Conservation (phyloP, 2,888 invertebrate species). For the Cheiracanthium punctorium region DNA sequence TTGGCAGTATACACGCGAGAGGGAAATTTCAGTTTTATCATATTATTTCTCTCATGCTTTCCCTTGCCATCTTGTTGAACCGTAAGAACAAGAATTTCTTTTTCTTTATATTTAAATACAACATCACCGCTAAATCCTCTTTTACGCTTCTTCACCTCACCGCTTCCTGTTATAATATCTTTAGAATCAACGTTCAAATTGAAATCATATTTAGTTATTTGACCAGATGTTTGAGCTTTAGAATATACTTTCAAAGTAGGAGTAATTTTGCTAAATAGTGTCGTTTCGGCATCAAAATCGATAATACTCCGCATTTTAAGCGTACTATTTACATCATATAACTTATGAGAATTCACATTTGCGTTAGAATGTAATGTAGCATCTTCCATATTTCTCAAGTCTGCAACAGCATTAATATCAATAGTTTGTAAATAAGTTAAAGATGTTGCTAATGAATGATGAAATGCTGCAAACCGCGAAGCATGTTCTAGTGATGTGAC, state of each 20-base stretch:
- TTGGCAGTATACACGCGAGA: conserved; percentile 17
- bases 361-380: conserved; percentile 47
- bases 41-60: conserved; percentile 46
- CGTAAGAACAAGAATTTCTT: conserved; percentile 36
- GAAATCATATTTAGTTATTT: conserved; percentile 34
- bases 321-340: conserved; percentile 48
- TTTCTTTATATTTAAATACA: conserved; percentile 50
- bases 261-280: conserved; percentile 40
- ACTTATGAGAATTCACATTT: conserved; percentile 50
- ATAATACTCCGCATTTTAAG: conserved; percentile 33
- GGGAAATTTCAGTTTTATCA: conserved; percentile 39
- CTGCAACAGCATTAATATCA: conserved; percentile 49
- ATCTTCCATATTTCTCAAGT: conserved; percentile 56
- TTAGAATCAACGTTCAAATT: conserved; percentile 39
- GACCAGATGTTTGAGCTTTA: conserved; percentile 36
- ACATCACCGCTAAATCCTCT: conserved; percentile 56
- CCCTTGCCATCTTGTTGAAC: conserved; percentile 48
- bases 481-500: conserved; percentile 46
- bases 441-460: conserved; percentile 36
- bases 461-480: conserved; percentile 51
- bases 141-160: conserved; percentile 43
- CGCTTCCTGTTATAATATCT: conserved; percentile 30
- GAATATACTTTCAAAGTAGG: conserved; percentile 44
- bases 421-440: conserved; percentile 42
- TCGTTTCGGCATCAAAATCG: conserved; percentile 39